A percentile compares a stretch with the other conserved stretches of the same genome.
phyloP scores from a whole-genome alignment of 2,113 vertebrate species.

The Melanerpes formicivorus region DNA sequence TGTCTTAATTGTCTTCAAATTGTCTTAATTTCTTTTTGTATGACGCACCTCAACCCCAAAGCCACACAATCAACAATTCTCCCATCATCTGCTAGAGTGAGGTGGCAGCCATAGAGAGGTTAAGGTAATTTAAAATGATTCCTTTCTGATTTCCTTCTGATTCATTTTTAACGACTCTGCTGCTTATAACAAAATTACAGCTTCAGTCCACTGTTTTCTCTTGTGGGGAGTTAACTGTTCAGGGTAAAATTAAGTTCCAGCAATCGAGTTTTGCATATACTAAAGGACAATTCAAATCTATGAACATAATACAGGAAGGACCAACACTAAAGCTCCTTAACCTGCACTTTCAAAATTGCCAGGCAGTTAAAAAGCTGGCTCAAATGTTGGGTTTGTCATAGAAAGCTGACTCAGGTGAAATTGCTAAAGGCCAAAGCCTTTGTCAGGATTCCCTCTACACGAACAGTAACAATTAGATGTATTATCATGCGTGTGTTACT shows the following conservation, averaged over 20 bases:
- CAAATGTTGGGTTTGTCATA: neutral
- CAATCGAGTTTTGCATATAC: accelerated
- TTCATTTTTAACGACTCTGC: neutral
- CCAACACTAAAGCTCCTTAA: neutral
- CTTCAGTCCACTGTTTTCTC: neutral
- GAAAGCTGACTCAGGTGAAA: neutral
- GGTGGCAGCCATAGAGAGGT: neutral
- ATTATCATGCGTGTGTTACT: neutral
- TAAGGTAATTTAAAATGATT: neutral
- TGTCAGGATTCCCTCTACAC: neutral
- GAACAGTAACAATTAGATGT: neutral
- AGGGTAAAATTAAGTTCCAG: neutral
- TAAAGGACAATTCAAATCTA: neutral
- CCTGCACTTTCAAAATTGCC: neutral
- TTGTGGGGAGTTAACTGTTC: neutral
- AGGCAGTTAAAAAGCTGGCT: neutral
- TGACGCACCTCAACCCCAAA: neutral
- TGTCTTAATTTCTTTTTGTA: neutral
- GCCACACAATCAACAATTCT: neutral
- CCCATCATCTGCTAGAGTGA: neutral
- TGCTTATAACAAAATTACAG: neutral
- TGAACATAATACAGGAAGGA: neutral
- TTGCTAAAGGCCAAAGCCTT: neutral
- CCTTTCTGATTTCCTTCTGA: neutral
- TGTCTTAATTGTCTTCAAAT: neutral